Conservation (phyloP, 2,797 vertebrate genomes). For the Oreonectes daqikongensis region DNA sequence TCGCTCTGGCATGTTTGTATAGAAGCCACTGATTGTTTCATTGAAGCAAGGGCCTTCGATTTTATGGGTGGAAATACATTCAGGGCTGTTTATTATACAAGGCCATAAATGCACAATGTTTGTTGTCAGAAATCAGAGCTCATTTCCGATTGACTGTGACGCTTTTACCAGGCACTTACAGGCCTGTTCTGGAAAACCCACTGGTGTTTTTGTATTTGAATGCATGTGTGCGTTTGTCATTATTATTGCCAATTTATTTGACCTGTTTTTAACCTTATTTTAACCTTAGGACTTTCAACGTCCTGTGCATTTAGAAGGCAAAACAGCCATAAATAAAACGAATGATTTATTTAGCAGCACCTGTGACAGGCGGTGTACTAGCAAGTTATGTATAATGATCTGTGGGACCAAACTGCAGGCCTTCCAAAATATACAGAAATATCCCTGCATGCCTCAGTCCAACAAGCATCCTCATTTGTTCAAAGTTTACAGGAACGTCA, state of each 20-base stretch:
- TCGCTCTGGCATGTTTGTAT: constrained; percentile 34
- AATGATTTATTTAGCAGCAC: constrained; percentile 17
- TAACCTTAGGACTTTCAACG: not conserved
- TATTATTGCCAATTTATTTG: not conserved
- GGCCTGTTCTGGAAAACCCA: not conserved
- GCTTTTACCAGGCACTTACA: constrained; percentile 4
- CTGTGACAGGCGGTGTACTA: constrained; percentile 21
- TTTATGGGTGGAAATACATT: constrained; percentile 33
- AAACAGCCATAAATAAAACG: not conserved
- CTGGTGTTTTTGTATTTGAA: not conserved
- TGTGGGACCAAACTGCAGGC: constrained; percentile 5
- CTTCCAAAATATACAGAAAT: not conserved
- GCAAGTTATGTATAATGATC: constrained; percentile 28
- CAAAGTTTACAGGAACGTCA: not conserved
- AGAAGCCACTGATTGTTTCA: constrained; percentile 22
- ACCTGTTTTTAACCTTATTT: not conserved
- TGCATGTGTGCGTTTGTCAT: not conserved
- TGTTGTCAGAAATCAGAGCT: constrained; percentile 6
- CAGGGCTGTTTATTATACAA: constrained; percentile 14
- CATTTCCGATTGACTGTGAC: constrained; percentile 14
- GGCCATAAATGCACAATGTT: not conserved
- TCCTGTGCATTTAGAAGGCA: constrained; percentile 4
- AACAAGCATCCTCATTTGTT: not conserved
- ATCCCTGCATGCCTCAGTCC: constrained; percentile 7
- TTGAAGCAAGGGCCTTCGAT: constrained; percentile 9